These are phyloP conservation scores for Tauraco erythrolophus DNA, from an alignment of 2,113 vertebrate genomes.

Conservation along the genomic window DNA sequence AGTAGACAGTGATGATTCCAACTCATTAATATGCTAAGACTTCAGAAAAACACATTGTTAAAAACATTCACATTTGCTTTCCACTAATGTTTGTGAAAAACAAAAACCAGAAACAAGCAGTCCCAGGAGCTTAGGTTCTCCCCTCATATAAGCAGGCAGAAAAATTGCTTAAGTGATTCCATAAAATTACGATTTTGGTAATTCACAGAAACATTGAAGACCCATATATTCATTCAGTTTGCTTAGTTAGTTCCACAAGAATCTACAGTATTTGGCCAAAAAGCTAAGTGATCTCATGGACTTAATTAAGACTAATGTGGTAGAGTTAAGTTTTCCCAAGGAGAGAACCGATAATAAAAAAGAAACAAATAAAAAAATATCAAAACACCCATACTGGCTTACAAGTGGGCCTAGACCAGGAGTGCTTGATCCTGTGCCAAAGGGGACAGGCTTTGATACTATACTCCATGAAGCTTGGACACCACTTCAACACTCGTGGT, in stretches of 20 bases:
- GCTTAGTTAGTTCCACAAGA: neutral
- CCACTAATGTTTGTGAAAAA: neutral
- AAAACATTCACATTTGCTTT: neutral
- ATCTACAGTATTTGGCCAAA: neutral
- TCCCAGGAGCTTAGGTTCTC: neutral
- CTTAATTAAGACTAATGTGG: neutral
- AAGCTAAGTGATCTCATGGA: neutral
- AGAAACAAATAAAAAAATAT: neutral
- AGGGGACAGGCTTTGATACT: neutral
- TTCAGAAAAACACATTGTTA: neutral
- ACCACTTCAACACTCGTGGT: neutral
- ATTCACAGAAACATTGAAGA: neutral
- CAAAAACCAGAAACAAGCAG: neutral
- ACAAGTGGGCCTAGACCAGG: neutral
- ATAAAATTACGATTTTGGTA: neutral
- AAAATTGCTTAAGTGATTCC: neutral
- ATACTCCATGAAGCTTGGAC: neutral
- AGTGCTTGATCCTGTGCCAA: neutral
- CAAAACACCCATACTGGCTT: neutral
- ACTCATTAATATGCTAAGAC: neutral
- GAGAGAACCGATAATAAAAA: neutral
- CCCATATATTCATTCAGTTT: neutral
- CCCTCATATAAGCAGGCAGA: neutral
- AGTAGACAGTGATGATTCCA: neutral
- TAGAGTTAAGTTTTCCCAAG: neutral